Evolutionary conservation across 2,113 vertebrate species (phyloP).

Genomic region (Nematolebias whitei): DNA sequence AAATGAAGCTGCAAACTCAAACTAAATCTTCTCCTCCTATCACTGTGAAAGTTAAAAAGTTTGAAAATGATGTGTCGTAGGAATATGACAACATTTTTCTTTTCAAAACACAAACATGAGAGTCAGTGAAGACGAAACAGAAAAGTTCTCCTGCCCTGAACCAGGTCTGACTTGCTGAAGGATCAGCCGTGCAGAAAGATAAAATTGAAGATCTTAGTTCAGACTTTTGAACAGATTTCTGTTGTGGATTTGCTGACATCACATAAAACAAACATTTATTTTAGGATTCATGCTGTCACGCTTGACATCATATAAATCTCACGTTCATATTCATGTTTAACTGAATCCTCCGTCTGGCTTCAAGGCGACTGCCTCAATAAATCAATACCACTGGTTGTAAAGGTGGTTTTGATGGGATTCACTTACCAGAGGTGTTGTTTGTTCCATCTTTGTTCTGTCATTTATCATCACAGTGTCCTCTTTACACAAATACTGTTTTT

Average conservation of each 20-base stretch:
- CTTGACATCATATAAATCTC: not conserved
- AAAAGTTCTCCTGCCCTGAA: no score
- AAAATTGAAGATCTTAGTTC: not conserved
- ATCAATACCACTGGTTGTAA: slow-evolving; percentile 1
- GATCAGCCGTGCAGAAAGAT: not conserved
- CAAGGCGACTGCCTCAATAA: not conserved
- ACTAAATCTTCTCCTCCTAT: not conserved
- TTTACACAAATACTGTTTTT: slow-evolving; percentile 1
- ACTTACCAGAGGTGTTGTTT: slow-evolving; percentile 13
- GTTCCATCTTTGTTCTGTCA: slow-evolving; percentile 14
- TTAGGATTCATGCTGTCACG: not conserved
- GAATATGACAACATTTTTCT: not conserved
- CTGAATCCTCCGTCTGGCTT: not conserved
- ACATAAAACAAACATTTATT: not conserved
- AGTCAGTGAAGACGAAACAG: not conserved
- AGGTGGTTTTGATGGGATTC: slow-evolving; percentile 7
- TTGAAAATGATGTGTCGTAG: not conserved
- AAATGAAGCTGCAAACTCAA: not conserved
- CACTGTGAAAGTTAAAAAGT: no score
- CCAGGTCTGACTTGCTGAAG: no score
- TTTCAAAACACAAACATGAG: not conserved
- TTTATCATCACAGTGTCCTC: slow-evolving; percentile 4
- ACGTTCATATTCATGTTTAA: slow-evolving; percentile 1
- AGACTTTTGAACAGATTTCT: not conserved
- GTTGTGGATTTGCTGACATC: not conserved